Percentiles rank a stretch among this genome's conserved stretches.
Conservation (phyloP, 2,113 vertebrate genomes). For the Nyctereutes procyonoides region DNA sequence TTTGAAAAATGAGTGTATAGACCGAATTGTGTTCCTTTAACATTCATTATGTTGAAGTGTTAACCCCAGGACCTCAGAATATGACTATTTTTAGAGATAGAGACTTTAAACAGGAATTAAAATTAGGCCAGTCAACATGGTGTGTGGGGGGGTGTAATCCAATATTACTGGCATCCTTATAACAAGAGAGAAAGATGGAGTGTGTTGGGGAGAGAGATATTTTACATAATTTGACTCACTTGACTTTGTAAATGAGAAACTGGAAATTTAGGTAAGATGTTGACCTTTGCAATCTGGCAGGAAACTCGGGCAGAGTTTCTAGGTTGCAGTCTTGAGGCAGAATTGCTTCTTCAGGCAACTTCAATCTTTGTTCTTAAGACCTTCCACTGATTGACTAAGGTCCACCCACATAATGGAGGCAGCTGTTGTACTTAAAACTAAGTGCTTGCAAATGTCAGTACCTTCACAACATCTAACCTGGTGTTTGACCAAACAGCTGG, state of each 20-base stretch:
- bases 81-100: not conserved
- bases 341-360: not conserved
- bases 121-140: not conserved
- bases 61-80: not conserved
- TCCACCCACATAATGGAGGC: not conserved
- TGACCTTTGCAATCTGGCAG: not conserved
- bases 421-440: not conserved
- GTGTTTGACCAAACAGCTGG: not conserved
- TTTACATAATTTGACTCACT: not conserved
- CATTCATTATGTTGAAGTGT: rapidly evolving
- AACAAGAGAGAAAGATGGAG: not conserved
- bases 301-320: not conserved
- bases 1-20: not conserved
- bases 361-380: not conserved
- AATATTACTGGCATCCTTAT: not conserved
- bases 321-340: not conserved
- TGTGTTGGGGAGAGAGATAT: not conserved
- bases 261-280: not conserved
- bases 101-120: not conserved
- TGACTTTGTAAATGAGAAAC: not conserved
- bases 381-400: not conserved
- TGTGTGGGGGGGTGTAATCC: not conserved
- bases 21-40: not conserved
- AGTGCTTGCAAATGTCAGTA: not conserved
- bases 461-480: not conserved